Evolutionary conservation across 2,888 invertebrate species (phyloP).

Genomic region (Ferdinandea cuprea): DNA sequence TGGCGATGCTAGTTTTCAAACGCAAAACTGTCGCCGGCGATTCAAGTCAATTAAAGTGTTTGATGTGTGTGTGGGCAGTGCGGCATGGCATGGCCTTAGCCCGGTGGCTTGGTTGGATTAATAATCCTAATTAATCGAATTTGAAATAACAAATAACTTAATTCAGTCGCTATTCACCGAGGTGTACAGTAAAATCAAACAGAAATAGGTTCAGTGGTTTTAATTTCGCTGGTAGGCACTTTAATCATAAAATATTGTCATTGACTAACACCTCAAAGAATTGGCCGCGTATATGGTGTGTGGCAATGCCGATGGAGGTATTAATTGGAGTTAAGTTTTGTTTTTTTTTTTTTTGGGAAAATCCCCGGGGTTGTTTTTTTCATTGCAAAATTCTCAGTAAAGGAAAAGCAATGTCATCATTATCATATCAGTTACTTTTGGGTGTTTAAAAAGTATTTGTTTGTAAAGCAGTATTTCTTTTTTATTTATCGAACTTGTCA

Average conservation of each 20-base stretch:
- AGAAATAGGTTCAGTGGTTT: neutral
- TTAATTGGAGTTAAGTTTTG: neutral
- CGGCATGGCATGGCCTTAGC: no score
- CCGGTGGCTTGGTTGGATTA: neutral
- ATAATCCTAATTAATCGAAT: conserved; percentile 52
- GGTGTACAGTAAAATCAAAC: neutral
- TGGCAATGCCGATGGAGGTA: neutral
- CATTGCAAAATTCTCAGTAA: no score
- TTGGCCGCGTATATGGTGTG: conserved; percentile 7
- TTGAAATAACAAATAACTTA: conserved; percentile 39
- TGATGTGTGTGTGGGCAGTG: conserved; percentile 2
- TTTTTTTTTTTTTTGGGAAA: no score
- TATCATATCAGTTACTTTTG: no score
- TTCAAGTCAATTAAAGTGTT: conserved; percentile 2
- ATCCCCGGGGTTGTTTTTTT: no score
- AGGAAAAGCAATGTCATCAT: no score
- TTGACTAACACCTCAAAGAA: conserved; percentile 28
- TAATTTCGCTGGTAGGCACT: conserved; percentile 1
- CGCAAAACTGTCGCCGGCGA: neutral
- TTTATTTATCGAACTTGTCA: no score
- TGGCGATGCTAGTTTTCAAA: conserved; percentile 1
- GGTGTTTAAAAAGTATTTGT: no score
- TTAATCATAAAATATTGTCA: conserved; percentile 23
- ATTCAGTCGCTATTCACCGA: conserved; percentile 4
- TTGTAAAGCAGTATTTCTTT: no score